Evolutionary conservation across 2,113 vertebrate species (phyloP).

Genomic region (Porphyrio hochstetteri): DNA sequence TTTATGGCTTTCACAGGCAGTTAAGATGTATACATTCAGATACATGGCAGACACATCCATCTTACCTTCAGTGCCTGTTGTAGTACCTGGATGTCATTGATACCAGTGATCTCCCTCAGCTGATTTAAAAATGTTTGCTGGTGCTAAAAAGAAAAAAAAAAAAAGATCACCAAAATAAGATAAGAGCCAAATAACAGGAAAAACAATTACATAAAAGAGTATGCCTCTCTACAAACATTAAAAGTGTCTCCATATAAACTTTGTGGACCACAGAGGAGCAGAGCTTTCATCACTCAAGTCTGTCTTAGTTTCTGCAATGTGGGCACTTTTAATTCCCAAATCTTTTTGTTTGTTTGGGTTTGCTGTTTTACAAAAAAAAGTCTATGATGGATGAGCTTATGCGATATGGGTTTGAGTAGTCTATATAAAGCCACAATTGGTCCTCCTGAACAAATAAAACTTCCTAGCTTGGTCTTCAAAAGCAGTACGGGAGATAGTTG

Average conservation of each 20-base stretch:
- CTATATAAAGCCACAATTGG: not conserved
- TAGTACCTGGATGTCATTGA: constrained; percentile 93
- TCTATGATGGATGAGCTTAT: not conserved
- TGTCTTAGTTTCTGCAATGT: not conserved
- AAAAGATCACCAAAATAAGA: not conserved
- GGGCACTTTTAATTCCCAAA: not conserved
- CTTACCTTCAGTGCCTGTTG: constrained; percentile 96
- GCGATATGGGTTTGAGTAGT: not conserved
- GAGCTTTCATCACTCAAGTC: not conserved
- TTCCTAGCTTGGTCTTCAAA: not conserved
- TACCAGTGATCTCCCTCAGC: constrained; percentile 94
- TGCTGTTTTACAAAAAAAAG: not conserved
- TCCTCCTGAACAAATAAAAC: not conserved
- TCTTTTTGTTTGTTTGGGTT: not conserved
- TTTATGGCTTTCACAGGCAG: not conserved
- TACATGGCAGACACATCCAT: not conserved
- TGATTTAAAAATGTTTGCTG: constrained; percentile 98
- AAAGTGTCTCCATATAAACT: not conserved
- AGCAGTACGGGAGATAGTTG: not conserved
- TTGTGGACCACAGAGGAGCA: not conserved
- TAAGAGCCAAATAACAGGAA: not conserved
- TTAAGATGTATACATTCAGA: not conserved
- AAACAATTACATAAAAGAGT: not conserved
- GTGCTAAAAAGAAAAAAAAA: constrained; percentile 76
- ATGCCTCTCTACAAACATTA: not conserved